Base-by-base conservation (phyloP, 2,888 invertebrate genomes). In the Macrophya alboannulata region DNA sequence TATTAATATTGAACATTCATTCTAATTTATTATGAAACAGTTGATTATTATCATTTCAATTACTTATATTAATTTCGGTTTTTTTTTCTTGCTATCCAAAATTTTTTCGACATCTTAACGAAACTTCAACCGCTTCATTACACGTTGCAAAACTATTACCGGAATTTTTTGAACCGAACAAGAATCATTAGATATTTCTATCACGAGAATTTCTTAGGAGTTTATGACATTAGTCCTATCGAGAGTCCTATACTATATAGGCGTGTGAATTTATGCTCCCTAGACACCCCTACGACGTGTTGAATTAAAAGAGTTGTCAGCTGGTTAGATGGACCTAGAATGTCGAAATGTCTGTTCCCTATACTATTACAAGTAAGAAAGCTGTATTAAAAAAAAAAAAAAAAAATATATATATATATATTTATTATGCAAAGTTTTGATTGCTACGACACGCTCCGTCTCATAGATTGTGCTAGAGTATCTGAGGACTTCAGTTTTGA, bases 21-120 rank as follows among this genome's bases (percentile, higher is more conserved):
- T n/a, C 40, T n/a, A 40, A 37, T n/a, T 40, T 72, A n/a, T 43
- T 43, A 43, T 51, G 76, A 48, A 76, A 76, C 76, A 76, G 48
- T 48, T 76, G 21, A 43, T 48, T 76, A 76, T 76, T 43, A 76
- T 48, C 76, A 48, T 76, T 76, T 76, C 21, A 45, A 76, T 48
- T 76, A 76, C 21, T 48, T 48, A 76, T 45, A 74, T 48, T 21
- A n/a, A 21, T 17, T 72, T 72, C 2, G 9, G 5, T 43, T 10
- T 37, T 72, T 40, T 10, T 40, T n/a, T 17, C n/a, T 68, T 68
- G n/a, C n/a, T n/a, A n/a, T n/a, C n/a, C n/a, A n/a, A n/a, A n/a
- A n/a, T 9, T 40, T 21, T 45, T 12, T 43, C 12, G 21, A 74
- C 74, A 12, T 45, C 3, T 37, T 74, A 4, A 43, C n/a, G 45